Base-by-base conservation (phyloP, 2,113 vertebrate genomes). In the Eublepharis macularius region DNA sequence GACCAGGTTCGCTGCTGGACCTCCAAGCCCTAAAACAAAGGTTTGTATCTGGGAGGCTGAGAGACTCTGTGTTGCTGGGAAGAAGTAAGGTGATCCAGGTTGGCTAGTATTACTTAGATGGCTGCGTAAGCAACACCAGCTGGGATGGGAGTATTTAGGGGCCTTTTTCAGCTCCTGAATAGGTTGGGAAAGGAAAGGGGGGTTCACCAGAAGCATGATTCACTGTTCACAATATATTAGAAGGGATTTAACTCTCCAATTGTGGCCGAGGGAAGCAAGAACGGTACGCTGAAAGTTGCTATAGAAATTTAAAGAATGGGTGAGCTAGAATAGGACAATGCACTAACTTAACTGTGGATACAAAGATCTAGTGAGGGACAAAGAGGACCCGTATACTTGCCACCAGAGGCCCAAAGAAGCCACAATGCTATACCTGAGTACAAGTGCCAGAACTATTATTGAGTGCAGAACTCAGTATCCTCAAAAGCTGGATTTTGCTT, bases 51-150 rank as follows among this genome's bases (percentile, higher is more conserved):
- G 26, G 43, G 51, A 36, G 54, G 14, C 47, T 54, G 66, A 63
- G 60, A 29, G 24, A 29, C 19, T 6, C 41, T n/a, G 29, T n/a
- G 17, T 82, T 49, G 72, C 72, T 66, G 47, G 39, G 66, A 69
- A 78, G 75, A 70, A 69, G 83, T 34, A 85, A 85, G 49, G 76
- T 17, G 45, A 79, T 79, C 76, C 83, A 79, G 76, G 76, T 45
- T 85, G 83, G 76, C 72, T 85, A 60, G 39, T 49, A 32, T 79
- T 72, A 85, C 83, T 43, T 65, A 70, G 76, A 43, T 57, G 65
- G 47, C 36, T 69, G 83, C 43, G 49, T 57, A 85, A 85, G 65
- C 51, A 78, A 85, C 29, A 84, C 63, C 26, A 2, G 5, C 65
- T 72, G 39, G 75, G 75, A 34, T 69, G 83, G 36, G 29, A 78